phyloP scores from a whole-genome alignment of 2,888 invertebrate genomes.

The Tiliacea aurago region DNA sequence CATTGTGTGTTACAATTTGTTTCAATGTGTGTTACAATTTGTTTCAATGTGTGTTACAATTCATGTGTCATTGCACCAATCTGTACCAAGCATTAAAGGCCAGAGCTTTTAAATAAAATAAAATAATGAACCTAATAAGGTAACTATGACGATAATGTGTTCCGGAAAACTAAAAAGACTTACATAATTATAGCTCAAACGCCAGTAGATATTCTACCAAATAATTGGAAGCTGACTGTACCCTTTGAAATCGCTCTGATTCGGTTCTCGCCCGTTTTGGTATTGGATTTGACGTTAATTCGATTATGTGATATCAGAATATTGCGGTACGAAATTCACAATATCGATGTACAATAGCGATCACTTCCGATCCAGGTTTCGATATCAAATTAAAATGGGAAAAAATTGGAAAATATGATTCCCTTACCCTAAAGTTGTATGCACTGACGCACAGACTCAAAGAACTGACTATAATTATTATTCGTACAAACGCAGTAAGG shows the following conservation, averaged over 20 bases:
- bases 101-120: too few species aligned
- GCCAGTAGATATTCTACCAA: neutral
- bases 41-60: too few species aligned
- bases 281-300: conserved; percentile 62
- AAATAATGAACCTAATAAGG: too few species aligned
- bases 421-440: neutral
- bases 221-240: conserved; percentile 34
- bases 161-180: neutral
- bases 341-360: conserved; percentile 29
- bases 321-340: conserved; percentile 39
- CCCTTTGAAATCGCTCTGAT: conserved; percentile 28
- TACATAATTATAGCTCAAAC: neutral
- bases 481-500: neutral
- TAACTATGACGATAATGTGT: too few species aligned
- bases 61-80: too few species aligned
- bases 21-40: too few species aligned
- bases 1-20: too few species aligned
- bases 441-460: too few species aligned
- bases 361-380: conserved; percentile 16
- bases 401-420: conserved; percentile 8
- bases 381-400: conserved; percentile 34
- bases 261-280: conserved; percentile 21
- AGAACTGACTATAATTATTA: too few species aligned
- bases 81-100: too few species aligned
- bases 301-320: conserved; percentile 43